These are phyloP conservation scores for Drosophila nasuta DNA, from an alignment of 1,140 invertebrate species.

Conservation along the genomic window DNA sequence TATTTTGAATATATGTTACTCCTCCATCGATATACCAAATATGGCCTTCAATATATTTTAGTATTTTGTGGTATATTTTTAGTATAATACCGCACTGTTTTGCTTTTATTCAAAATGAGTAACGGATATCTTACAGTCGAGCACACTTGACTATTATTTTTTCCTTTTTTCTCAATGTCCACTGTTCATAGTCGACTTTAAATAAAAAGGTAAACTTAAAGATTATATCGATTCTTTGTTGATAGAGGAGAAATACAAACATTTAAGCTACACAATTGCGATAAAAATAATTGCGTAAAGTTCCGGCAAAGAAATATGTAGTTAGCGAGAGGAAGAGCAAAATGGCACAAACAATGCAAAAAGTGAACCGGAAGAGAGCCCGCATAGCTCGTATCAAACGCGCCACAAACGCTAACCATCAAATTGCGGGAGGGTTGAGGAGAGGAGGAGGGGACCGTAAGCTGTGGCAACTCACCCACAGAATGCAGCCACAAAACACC, in stretches of 20 bases:
- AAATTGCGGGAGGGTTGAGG: constrained; percentile 12
- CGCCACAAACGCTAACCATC: constrained; percentile 44
- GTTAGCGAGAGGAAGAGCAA: neutral
- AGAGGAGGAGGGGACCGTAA: neutral
- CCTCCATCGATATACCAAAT: too few species aligned
- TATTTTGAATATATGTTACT: too few species aligned
- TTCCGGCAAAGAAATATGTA: constrained; percentile 15
- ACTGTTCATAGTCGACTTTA: too few species aligned
- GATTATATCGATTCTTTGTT: too few species aligned
- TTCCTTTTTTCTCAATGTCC: too few species aligned
- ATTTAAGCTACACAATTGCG: neutral
- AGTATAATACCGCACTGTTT: too few species aligned
- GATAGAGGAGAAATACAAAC: neutral
- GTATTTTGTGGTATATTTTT: too few species aligned
- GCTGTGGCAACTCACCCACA: constrained; percentile 18
- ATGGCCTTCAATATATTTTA: too few species aligned
- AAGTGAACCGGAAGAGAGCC: constrained; percentile 7
- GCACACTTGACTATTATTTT: too few species aligned
- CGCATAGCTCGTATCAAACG: constrained; percentile 39
- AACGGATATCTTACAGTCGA: too few species aligned
- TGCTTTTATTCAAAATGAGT: too few species aligned
- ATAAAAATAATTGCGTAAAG: neutral
- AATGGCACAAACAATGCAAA: constrained; percentile 12
- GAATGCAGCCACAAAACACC: constrained; percentile 41
- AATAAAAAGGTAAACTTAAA: too few species aligned